Base-by-base conservation (phyloP, 2,888 invertebrate genomes). In the Junonia oenone region DNA sequence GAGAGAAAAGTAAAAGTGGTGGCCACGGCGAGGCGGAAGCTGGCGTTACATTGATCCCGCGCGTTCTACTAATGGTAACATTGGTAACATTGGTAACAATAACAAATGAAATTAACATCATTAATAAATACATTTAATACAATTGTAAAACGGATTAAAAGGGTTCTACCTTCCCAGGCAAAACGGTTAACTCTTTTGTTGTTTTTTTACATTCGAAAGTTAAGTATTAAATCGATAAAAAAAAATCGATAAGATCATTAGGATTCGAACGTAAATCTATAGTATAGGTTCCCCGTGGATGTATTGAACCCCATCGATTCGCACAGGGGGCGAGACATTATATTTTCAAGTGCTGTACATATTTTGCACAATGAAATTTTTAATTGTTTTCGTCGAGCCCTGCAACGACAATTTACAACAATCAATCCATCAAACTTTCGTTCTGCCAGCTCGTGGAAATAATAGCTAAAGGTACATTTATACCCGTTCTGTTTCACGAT, bases 1-100 rank as follows among this genome's bases (percentile, higher is more conserved):
- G 67, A 74, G 79, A 81, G 81, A 81, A 88, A 88, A 88, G 88
- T 89, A 88, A 88, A 88, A 88, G 88, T 86, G 75, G 73, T 71
- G 71, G 49, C 49, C 51, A 53, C 55, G 13, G 31, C 68, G 68
- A 73, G 71, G 64, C 71, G 70, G 75, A 77, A 74, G 77, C 73
- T 71, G 72, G 65, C 68, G 69, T 71, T 71, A 55, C 63, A 58
- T 63, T 63, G 63, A 65, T 64, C 65, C 56, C 63, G 50, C 68
- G 75, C 70, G 68, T 29, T 49, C 51, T 55, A 47, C 50, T 45
- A 49, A 38, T 56, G 43, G 37, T 51, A 45, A 33, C 2, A 33
- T 31, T n/a, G n/a, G n/a, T n/a, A n/a, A 31, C 33, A 33, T 46
- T 38, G 40, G n/a, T 45, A 22, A 26, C 46, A 11, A n/a, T 22